These are phyloP conservation scores for Heloderma charlesbogerti DNA, from an alignment of 2,113 vertebrate genomes.

Conservation along the genomic window DNA sequence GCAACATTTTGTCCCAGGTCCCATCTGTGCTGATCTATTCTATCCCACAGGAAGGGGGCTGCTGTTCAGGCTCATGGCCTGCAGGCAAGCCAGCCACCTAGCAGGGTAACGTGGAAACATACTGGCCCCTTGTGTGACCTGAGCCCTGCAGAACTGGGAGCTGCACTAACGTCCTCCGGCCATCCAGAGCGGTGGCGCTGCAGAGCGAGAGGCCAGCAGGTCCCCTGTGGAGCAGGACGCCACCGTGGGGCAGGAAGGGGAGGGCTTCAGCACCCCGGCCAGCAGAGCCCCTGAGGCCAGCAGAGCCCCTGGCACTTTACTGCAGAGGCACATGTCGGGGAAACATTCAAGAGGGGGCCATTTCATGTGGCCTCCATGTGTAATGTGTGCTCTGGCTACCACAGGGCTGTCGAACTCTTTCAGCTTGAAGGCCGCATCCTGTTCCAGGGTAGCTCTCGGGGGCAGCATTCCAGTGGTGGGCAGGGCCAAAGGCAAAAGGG, in stretches of 20 bases:
- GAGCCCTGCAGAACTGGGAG: not conserved
- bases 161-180: not conserved
- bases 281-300: not conserved
- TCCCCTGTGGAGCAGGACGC: not conserved
- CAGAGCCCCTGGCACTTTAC: too few relatives aligned
- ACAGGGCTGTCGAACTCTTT: too few relatives aligned
- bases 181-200: not conserved
- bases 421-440: too few relatives aligned
- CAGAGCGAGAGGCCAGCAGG: not conserved
- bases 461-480: too few relatives aligned
- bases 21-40: not conserved
- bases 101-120: not conserved
- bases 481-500: too few relatives aligned
- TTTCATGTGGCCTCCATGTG: too few relatives aligned
- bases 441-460: too few relatives aligned
- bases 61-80: not conserved
- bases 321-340: not conserved
- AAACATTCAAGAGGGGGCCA: not conserved
- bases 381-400: too few relatives aligned
- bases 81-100: not conserved
- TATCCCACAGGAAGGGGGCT: too few relatives aligned
- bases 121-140: not conserved
- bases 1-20: too few relatives aligned
- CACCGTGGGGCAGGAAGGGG: not conserved
- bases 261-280: not conserved